Evolutionary conservation across 2,797 vertebrate genomes (phyloP).

Genomic region (Cephalopachus bancanus): DNA sequence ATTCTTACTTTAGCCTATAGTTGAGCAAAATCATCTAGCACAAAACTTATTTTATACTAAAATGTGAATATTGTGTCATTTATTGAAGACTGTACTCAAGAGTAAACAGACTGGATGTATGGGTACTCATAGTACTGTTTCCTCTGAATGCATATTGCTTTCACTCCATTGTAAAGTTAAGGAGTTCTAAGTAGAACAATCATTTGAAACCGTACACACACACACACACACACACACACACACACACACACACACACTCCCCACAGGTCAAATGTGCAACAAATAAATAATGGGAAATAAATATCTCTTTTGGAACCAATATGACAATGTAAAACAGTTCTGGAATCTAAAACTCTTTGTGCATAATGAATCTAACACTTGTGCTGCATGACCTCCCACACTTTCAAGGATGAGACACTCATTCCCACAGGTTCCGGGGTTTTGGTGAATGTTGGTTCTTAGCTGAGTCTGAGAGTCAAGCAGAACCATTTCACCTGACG

Average conservation of each 20-base stretch:
- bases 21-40: neutral
- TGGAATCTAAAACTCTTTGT: neutral
- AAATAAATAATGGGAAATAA: neutral
- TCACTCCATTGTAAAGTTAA: neutral
- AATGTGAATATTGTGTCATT: neutral
- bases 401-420: neutral
- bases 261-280: neutral
- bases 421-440: neutral
- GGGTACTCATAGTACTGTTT: neutral
- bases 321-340: neutral
- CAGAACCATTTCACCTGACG: neutral
- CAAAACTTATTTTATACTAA: neutral
- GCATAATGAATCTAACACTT: neutral
- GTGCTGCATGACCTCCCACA: neutral
- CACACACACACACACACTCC: neutral
- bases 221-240: accelerated
- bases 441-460: neutral
- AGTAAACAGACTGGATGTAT: neutral
- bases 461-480: neutral
- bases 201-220: neutral
- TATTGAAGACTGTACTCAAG: neutral
- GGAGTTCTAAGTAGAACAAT: neutral
- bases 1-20: neutral
- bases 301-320: neutral
- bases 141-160: neutral